A percentile compares a stretch with the other conserved stretches of the same genome.
Conservation (phyloP, 2,113 vertebrate species). For the Sceloporus tristichus region DNA sequence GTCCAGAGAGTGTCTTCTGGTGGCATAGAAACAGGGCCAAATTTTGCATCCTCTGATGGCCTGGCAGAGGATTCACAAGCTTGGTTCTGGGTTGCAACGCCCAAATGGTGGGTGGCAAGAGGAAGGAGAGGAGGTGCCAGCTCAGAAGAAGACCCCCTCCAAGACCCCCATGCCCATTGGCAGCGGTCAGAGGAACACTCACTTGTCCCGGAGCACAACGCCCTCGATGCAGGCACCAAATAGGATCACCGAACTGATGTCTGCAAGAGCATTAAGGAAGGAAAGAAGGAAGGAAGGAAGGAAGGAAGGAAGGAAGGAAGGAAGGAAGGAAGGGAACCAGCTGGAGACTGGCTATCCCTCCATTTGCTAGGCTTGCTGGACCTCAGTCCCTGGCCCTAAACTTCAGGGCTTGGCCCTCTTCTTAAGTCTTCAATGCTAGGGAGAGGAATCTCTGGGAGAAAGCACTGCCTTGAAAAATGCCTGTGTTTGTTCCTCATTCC, state of each 20-base stretch:
- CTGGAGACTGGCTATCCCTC: too few relatives aligned
- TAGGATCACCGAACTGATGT: conserved; percentile 92
- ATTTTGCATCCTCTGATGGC: neutral
- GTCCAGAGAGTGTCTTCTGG: too few relatives aligned
- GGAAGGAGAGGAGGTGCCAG: neutral
- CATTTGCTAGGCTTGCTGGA: too few relatives aligned
- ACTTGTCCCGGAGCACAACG: conserved; percentile 95
- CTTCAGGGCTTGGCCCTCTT: too few relatives aligned
- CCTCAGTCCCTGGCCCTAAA: too few relatives aligned
- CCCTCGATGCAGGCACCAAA: conserved; percentile 97
- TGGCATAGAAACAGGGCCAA: too few relatives aligned
- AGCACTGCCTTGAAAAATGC: too few relatives aligned
- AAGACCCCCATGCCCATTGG: neutral
- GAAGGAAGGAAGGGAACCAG: neutral
- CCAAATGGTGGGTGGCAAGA: neutral
- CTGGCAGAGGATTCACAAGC: neutral
- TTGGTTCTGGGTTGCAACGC: too few relatives aligned
- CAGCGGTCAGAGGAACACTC: conserved; percentile 60
- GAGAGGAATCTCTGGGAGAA: too few relatives aligned
- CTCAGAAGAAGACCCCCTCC: neutral
- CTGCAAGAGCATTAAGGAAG: conserved; percentile 81
- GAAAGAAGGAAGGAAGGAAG: neutral
- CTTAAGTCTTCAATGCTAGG: too few relatives aligned
- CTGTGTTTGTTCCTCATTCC: too few relatives aligned
- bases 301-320: neutral